These are phyloP conservation scores for Tethea ocularis DNA, from an alignment of 2,888 invertebrate species.

Conservation along the genomic window DNA sequence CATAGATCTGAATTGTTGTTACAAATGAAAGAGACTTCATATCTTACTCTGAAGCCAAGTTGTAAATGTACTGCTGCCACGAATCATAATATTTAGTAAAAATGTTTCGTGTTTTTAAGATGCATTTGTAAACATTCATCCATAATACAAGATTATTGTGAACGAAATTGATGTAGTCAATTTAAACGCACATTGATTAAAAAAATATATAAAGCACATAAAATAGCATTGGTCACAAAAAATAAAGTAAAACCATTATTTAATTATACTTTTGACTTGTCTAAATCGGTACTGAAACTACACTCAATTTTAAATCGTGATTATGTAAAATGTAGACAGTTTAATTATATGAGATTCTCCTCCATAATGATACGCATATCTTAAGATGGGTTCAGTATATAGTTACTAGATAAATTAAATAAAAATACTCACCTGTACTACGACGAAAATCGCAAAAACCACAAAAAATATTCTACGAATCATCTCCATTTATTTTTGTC, in stretches of 20 bases:
- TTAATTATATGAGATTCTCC: too few species aligned
- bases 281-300: too few species aligned
- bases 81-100: neutral
- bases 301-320: too few species aligned
- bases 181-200: neutral
- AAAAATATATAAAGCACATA: too few species aligned
- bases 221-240: too few species aligned
- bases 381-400: too few species aligned
- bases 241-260: too few species aligned
- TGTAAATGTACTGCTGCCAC: neutral
- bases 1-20: neutral
- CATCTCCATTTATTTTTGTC: slow-evolving; percentile 61
- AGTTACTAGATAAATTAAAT: neutral
- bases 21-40: neutral
- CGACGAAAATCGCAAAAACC: slow-evolving; percentile 52
- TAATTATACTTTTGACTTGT: too few species aligned
- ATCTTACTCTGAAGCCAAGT: neutral
- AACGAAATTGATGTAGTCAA: neutral
- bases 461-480: slow-evolving; percentile 60
- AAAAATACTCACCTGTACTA: slow-evolving; percentile 62
- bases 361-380: neutral
- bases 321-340: too few species aligned
- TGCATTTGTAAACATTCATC: neutral
- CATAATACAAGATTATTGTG: neutral
- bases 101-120: neutral